Evolutionary conservation across 2,797 vertebrate genomes (phyloP).

Genomic region (Eptatretus atami): DNA sequence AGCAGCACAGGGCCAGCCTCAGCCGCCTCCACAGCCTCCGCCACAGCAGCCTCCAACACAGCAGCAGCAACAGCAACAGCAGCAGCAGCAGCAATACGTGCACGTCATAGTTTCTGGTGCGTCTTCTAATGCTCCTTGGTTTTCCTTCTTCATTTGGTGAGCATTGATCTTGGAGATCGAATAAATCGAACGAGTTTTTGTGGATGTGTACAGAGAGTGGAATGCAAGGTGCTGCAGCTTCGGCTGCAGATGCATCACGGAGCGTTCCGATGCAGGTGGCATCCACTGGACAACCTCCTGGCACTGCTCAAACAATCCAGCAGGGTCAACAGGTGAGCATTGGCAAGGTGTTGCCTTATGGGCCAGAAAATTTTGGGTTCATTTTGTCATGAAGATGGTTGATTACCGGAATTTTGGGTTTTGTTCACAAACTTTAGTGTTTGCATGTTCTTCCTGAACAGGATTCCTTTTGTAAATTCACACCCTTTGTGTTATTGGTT

Average conservation of each 20-base stretch:
- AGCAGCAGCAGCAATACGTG: background rate
- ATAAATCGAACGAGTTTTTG: too few relatives aligned
- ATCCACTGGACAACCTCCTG: slow-evolving; percentile 2
- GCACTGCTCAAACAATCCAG: background rate
- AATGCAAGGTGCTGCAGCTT: slow-evolving; percentile 1
- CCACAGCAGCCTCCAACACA: slow-evolving; percentile 14
- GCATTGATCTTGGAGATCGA: too few relatives aligned
- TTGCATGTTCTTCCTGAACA: too few relatives aligned
- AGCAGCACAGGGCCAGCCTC: slow-evolving; percentile 25
- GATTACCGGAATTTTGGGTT: too few relatives aligned
- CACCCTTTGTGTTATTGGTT: too few relatives aligned
- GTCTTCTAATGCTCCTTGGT: background rate
- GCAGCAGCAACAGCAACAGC: too few relatives aligned
- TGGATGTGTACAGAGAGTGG: background rate
- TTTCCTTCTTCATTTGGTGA: too few relatives aligned
- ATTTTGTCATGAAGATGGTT: too few relatives aligned
- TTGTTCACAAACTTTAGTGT: too few relatives aligned
- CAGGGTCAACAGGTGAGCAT: background rate
- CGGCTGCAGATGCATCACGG: background rate
- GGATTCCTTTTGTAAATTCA: too few relatives aligned
- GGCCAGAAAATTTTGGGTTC: too few relatives aligned
- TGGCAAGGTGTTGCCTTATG: too few relatives aligned
- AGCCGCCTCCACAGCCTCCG: slow-evolving; percentile 15
- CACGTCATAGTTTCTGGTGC: slow-evolving; percentile 3
- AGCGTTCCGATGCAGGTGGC: background rate